phyloP scores from a whole-genome alignment of 2,797 vertebrate genomes.

The Etheostoma perlongum region DNA sequence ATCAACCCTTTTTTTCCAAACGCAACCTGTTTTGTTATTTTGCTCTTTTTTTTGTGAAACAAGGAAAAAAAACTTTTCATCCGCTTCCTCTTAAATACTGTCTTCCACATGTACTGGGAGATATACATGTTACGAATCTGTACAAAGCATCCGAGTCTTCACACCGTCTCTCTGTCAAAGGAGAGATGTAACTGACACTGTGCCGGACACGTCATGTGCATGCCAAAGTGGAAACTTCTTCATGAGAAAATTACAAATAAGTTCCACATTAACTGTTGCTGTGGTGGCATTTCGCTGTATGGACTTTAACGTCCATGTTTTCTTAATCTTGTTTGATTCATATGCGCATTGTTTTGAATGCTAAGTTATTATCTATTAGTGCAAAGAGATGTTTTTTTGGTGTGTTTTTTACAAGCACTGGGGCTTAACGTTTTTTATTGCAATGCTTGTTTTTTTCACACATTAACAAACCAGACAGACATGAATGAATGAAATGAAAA shows the following conservation, averaged over 20 bases:
- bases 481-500: conserved; percentile 55
- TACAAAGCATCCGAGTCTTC: conserved; percentile 82
- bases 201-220: conserved; percentile 83
- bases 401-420: conserved; percentile 57
- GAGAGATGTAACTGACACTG: conserved; percentile 71
- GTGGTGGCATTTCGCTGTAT: conserved; percentile 72
- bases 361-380: conserved; percentile 81
- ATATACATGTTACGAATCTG: conserved; percentile 72
- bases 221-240: conserved; percentile 83
- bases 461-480: conserved; percentile 51
- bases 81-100: conserved; percentile 80
- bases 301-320: conserved; percentile 76
- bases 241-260: conserved; percentile 65
- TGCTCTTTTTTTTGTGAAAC: conserved; percentile 18
- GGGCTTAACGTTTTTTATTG: conserved; percentile 72
- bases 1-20: not conserved
- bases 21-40: conserved; percentile 54
- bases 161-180: conserved; percentile 47
- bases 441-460: conserved; percentile 62
- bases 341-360: conserved; percentile 84
- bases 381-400: conserved; percentile 55
- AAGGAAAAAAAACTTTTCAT: conserved; percentile 59
- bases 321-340: conserved; percentile 80
- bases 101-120: conserved; percentile 85
- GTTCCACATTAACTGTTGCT: conserved; percentile 77